Conservation (phyloP, 2,888 invertebrate genomes). For the Agrypnus murinus region DNA sequence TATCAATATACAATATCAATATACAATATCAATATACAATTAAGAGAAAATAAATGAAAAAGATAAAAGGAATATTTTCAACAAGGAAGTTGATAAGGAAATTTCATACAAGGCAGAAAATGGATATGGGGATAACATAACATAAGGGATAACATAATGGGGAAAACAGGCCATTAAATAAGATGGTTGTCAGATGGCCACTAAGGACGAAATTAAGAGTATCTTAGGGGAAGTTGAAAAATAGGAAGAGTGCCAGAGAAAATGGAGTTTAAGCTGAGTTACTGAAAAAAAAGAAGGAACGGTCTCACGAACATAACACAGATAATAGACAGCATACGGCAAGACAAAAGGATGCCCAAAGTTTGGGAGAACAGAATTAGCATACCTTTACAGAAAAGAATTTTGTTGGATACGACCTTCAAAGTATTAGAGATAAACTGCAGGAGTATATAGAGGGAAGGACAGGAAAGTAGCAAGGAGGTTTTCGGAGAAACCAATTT, state of each 20-base stretch:
- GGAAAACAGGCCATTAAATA: too few species aligned
- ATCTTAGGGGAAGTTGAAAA: slow-evolving; percentile 10
- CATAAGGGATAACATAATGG: too few species aligned
- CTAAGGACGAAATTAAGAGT: neutral
- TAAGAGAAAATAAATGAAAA: neutral
- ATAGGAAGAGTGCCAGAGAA: slow-evolving; percentile 2
- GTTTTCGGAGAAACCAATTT: slow-evolving; percentile 4
- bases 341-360: neutral
- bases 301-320: neutral
- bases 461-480: neutral
- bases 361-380: slow-evolving; percentile 4
- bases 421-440: slow-evolving; percentile 15
- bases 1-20: too few species aligned
- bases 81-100: neutral
- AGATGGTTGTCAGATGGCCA: slow-evolving; percentile 12
- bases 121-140: too few species aligned
- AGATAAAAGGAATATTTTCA: neutral
- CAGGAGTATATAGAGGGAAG: neutral
- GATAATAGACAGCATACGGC: neutral
- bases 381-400: slow-evolving; percentile 3
- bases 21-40: too few species aligned
- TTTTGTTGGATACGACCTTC: neutral
- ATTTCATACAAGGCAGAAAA: neutral
- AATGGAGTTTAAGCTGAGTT: slow-evolving; percentile 3
- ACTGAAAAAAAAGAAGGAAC: neutral